Conservation (phyloP, 30 jellyfish, hydroid and myxozoan genomes). For the Turritopsis rubra region DNA sequence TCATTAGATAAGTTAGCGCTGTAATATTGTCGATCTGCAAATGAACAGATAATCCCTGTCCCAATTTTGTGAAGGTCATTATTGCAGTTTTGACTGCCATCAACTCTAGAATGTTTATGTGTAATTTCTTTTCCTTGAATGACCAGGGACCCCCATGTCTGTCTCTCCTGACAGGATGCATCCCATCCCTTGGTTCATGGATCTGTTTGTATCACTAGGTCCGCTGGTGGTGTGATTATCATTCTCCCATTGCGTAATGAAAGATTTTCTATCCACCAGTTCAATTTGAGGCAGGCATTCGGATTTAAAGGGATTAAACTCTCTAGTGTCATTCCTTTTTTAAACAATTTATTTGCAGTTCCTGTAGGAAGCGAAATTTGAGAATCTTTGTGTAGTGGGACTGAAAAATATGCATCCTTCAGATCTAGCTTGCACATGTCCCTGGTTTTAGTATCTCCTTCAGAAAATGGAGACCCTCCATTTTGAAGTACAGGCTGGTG, state of each 20-base stretch:
- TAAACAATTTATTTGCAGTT: slow-evolving; percentile 10
- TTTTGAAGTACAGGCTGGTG: too few relatives aligned
- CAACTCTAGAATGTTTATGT: slow-evolving; percentile 35
- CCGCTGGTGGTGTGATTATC: neutral
- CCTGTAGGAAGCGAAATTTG: slow-evolving; percentile 27
- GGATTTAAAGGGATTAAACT: slow-evolving; percentile 18
- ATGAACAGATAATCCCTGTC: slow-evolving; percentile 17
- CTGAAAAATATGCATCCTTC: slow-evolving; percentile 35
- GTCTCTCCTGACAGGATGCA: slow-evolving; percentile 30
- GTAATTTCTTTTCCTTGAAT: slow-evolving; percentile 26
- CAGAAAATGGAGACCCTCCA: neutral
- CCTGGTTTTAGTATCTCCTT: slow-evolving; percentile 13
- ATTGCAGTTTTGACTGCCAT: slow-evolving; percentile 32
- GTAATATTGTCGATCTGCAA: slow-evolving; percentile 38
- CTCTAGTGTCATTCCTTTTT: slow-evolving; percentile 9
- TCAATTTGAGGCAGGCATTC: slow-evolving; percentile 19
- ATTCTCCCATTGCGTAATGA: slow-evolving; percentile 22
- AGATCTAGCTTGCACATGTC: slow-evolving; percentile 35
- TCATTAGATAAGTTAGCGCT: slow-evolving; percentile 29
- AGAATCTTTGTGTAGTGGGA: slow-evolving; percentile 28
- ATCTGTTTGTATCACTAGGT: slow-evolving; percentile 20
- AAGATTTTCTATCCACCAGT: slow-evolving; percentile 39
- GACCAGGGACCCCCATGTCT: slow-evolving; percentile 42
- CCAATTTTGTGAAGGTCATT: slow-evolving; percentile 15
- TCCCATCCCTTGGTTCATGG: slow-evolving; percentile 34